Base-by-base conservation (phyloP, 1,140 invertebrate genomes). In the Zaprionus camerounensis region DNA sequence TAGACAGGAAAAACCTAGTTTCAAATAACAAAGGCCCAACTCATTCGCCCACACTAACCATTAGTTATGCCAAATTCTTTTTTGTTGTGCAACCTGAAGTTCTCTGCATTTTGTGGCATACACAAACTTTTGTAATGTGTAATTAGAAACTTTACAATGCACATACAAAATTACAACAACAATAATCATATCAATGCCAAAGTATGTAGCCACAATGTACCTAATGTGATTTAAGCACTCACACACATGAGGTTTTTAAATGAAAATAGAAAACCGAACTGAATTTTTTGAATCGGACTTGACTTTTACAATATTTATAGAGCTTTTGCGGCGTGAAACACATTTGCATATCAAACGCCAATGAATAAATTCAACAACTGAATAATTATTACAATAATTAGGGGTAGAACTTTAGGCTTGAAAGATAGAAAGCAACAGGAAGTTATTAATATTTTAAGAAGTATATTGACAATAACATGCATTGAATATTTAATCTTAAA, bases 121-220 rank as follows among this genome's bases (percentile, higher is more conserved):
- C 12, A 36, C n/a, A 28, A 17, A 26, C 65, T 73, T 73, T 61
- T 69, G 71, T 41, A 69, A 61, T 58, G 53, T 66, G 64, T 68
- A 73, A 69, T 69, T 73, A 44, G 17, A 55, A 55, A 68, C 64
- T 53, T 12, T 12, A 36, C 34, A 71, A 65, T 57, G 38, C 49
- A 51, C 67, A 69, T 59, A n/a, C 15, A n/a, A 26, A 34, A 49
- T 51, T 62, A 13, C 71, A 72, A 58, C 53, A 46, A n/a, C 59
- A 36, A 70, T 12, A 36, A 38, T 22, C n/a, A 62, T 62, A 36
- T 34, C 66, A 74, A 74, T 74, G 71, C 38, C 71, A 70, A 62
- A 62, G 31, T n/a, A n/a, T n/a, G n/a, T 20, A 34, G n/a, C n/a
- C 53, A 26, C 58, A 69, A 61, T 28, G 13, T 20, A 49, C 41